These are phyloP conservation scores for Dicerorhinus sumatrensis DNA, from an alignment of 2,113 vertebrate species.

Conservation along the genomic window DNA sequence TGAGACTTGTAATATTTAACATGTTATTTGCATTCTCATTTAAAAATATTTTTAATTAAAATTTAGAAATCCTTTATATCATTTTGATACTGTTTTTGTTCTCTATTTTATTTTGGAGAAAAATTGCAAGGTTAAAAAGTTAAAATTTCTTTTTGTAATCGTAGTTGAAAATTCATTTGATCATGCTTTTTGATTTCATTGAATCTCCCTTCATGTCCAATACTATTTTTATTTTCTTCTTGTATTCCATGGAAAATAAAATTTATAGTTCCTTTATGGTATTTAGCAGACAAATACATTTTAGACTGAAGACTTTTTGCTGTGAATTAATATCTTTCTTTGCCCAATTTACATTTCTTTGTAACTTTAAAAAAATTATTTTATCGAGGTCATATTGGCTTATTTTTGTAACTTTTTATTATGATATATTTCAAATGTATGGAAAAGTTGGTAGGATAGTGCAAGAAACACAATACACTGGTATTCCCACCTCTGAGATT, in stretches of 20 bases:
- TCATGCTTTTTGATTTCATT: not conserved
- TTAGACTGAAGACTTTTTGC: not conserved
- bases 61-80: not conserved
- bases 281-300: not conserved
- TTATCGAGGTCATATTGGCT: too few relatives aligned
- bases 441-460: not conserved
- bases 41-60: not conserved
- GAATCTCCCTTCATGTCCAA: not conserved
- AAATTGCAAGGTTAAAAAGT: not conserved
- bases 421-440: not conserved
- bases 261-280: not conserved
- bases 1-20: not conserved
- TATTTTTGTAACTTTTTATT: not conserved
- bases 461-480: not conserved
- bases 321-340: not conserved
- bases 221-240: not conserved
- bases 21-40: not conserved
- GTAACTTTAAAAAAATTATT: too few relatives aligned
- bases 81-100: not conserved
- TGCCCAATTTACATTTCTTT: not conserved
- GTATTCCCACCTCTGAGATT: not conserved
- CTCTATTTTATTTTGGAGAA: slow-evolving; percentile 57
- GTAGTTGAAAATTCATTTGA: slow-evolving; percentile 16
- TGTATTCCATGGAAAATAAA: not conserved
- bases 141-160: slow-evolving; percentile 8